Evolutionary conservation across 2,113 vertebrate species (phyloP), one percentile per base, ranked within the genome.

Genomic region (Chamaetylas fuelleborni): DNA sequence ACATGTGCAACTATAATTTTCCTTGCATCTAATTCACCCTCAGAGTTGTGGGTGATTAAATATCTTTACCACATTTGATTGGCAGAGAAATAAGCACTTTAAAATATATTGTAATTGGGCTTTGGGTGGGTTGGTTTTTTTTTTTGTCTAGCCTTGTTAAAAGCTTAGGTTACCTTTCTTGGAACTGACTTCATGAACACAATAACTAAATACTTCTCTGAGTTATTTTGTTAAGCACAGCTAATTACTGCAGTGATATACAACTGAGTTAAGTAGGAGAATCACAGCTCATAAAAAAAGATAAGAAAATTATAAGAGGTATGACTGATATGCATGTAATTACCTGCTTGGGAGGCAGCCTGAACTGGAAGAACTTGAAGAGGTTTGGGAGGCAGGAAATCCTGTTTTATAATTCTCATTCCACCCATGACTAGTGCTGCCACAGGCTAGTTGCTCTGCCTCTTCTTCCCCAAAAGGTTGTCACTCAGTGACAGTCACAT

Each of bases 211-310:
- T 76, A 24, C 38, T 89, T 81, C 81, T 93, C 53, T 2, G 23
- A 76, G 72, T 36, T 84, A 56, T 74, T 85, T 84, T 86, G 67
- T 93, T 67, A 84, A 86, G 70, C 53, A 60, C 54, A 86, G 54
- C 38, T 93, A 85, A 93, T 78, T 83, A 94, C 88, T 50, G 40
- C 36, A 45, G 47, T 87, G 72, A 93, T 79, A 29, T 73, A 53
- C 45, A 72, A 72, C 40, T 24, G 53, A 74, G 51, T 79, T 78
- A 92, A 91, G 67, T 47, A 74, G 51, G 43, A 95, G 53, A 92
- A 94, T 81, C 69, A 67, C 56, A 56, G 58, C 69, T 95, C 71
- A 42, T 92, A 93, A 96, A 93, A 90, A 88, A 86, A 92, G 92
- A 96, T 92, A 93, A 81, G 79, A 42, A 87, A 93, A 92, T 85